phyloP scores from a whole-genome alignment of 2,113 vertebrate genomes.

The Mirza zaza region DNA sequence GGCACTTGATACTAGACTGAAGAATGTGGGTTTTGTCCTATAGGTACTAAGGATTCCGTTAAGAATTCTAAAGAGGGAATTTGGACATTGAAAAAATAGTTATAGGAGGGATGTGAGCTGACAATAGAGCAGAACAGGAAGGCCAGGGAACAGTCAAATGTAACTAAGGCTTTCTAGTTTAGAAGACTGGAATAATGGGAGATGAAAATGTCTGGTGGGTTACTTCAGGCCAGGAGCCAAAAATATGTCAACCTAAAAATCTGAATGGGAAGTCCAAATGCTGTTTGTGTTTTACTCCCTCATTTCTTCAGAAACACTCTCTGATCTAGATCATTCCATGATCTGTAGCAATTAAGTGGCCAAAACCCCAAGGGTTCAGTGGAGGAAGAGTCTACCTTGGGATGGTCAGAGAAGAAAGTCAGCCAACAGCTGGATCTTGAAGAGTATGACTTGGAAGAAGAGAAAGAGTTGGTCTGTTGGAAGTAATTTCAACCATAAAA shows the following conservation, averaged over 20 bases:
- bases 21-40: not conserved
- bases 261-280: not conserved
- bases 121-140: not conserved
- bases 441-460: not conserved
- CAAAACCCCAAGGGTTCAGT: not conserved
- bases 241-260: not conserved
- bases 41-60: not conserved
- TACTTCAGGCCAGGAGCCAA: not conserved
- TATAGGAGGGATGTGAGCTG: not conserved
- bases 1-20: not conserved
- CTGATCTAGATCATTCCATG: not conserved
- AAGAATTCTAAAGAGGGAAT: constrained; percentile 1
- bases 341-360: not conserved
- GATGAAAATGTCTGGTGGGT: not conserved
- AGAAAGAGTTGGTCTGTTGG: not conserved
- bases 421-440: not conserved
- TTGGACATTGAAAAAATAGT: not conserved
- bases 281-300: not conserved
- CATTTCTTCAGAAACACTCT: constrained; percentile 26
- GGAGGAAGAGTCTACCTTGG: not conserved
- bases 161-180: not conserved
- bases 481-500: not conserved
- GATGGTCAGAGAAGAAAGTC: not conserved
- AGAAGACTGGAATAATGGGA: not conserved
- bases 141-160: not conserved